Percentiles rank a stretch among this genome's conserved stretches.
Conservation (phyloP, 2,113 vertebrate genomes). For the Triplophysa rosa region DNA sequence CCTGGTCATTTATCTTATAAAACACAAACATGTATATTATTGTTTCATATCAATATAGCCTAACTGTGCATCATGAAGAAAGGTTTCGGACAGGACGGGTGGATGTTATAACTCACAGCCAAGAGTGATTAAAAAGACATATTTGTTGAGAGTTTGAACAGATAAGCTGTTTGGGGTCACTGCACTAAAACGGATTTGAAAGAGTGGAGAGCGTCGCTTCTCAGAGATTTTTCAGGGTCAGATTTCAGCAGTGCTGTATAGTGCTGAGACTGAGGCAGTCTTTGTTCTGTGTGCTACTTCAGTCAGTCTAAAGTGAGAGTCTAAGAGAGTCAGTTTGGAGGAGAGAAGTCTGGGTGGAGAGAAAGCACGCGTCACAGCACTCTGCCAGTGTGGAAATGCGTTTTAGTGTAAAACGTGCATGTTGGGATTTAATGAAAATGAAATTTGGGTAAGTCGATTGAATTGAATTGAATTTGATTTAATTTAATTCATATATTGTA, state of each 20-base stretch:
- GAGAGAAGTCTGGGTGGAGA: slow-evolving; percentile 53
- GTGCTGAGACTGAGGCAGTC: slow-evolving; percentile 53
- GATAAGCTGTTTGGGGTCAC: slow-evolving; percentile 36
- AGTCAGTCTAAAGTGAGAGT: slow-evolving; percentile 37
- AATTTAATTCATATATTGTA: background rate
- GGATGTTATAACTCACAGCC: background rate
- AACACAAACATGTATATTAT: background rate
- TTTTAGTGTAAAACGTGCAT: slow-evolving; percentile 46
- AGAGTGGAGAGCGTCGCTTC: slow-evolving; percentile 37
- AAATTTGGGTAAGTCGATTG: slow-evolving; percentile 63
- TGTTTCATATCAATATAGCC: background rate
- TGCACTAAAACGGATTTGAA: slow-evolving; percentile 35
- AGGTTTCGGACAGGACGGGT: background rate
- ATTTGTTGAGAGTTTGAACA: slow-evolving; percentile 28
- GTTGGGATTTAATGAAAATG: slow-evolving; percentile 55
- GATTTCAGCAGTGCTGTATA: slow-evolving; percentile 53
- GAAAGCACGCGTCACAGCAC: slow-evolving; percentile 40
- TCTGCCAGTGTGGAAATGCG: slow-evolving; percentile 47
- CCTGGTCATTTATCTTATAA: background rate
- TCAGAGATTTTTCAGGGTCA: slow-evolving; percentile 46
- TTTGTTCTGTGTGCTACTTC: slow-evolving; percentile 50
- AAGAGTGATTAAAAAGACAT: slow-evolving; percentile 4
- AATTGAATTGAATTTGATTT: background rate
- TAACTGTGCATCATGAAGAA: background rate
- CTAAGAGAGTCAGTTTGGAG: slow-evolving; percentile 26